phyloP scores from a whole-genome alignment of 2,888 invertebrate genomes.

The Lasioglossum pauxillum region DNA sequence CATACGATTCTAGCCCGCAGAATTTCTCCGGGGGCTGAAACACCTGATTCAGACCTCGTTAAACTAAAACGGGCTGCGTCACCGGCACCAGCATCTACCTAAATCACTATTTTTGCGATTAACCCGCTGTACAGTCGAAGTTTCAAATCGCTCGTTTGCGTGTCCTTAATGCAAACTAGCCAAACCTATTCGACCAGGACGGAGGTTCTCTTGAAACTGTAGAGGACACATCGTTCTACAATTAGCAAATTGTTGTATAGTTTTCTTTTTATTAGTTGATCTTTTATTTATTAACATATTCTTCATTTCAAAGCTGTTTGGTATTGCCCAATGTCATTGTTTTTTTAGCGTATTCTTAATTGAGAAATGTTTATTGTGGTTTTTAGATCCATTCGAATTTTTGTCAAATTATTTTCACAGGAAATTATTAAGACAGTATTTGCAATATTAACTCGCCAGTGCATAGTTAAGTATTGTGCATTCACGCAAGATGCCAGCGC shows the following conservation, averaged over 20 bases:
- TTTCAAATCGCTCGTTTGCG: neutral
- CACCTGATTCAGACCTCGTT: neutral
- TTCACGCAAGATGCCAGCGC: slow-evolving; percentile 52
- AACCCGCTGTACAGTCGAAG: neutral
- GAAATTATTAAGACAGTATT: slow-evolving; percentile 19
- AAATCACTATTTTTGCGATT: neutral
- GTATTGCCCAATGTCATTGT: no score
- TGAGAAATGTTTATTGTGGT: no score
- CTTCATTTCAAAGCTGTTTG: neutral
- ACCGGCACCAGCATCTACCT: neutral
- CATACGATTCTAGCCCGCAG: neutral
- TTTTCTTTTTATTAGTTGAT: neutral
- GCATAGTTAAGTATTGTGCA: slow-evolving; percentile 61
- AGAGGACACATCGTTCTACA: neutral
- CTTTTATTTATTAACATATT: neutral
- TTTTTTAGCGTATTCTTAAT: no score
- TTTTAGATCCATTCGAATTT: no score
- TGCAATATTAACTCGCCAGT: slow-evolving; percentile 8
- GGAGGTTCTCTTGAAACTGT: neutral
- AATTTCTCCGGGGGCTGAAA: neutral
- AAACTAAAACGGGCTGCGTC: neutral
- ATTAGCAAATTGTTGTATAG: neutral
- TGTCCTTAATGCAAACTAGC: neutral
- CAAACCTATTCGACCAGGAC: neutral
- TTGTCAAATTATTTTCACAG: no score